Conservation (phyloP, 2,113 vertebrate genomes). For the Campylomormyrus numenius region DNA sequence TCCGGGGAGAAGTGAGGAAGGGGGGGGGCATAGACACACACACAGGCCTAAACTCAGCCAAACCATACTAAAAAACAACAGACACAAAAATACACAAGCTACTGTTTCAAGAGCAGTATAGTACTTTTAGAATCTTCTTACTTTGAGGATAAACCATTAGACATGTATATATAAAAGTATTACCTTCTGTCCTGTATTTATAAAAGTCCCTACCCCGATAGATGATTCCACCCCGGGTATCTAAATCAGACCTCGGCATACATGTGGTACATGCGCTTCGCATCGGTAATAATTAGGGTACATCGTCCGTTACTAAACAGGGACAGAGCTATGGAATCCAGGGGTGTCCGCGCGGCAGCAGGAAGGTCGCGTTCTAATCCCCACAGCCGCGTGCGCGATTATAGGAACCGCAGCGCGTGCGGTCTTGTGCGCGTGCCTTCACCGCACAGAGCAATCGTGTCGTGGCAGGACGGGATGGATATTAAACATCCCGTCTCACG, state of each 20-base stretch:
- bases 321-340: neutral
- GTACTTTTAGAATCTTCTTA: neutral
- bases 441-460: neutral
- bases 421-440: neutral
- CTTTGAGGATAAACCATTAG: neutral
- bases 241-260: neutral
- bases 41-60: no score
- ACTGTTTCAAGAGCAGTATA: neutral
- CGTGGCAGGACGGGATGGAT: neutral
- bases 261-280: neutral
- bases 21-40: no score
- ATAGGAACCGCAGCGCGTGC: neutral
- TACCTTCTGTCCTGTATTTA: neutral
- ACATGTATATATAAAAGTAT: neutral
- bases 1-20: no score
- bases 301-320: neutral
- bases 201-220: neutral
- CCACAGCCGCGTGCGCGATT: neutral
- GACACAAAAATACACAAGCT: neutral
- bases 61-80: neutral
- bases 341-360: neutral
- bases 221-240: neutral
- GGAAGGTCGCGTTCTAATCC: neutral
- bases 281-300: neutral
- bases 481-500: slow-evolving; percentile 15